Conservation (phyloP, 1,140 invertebrate species). For the Heliothis subflexa region DNA sequence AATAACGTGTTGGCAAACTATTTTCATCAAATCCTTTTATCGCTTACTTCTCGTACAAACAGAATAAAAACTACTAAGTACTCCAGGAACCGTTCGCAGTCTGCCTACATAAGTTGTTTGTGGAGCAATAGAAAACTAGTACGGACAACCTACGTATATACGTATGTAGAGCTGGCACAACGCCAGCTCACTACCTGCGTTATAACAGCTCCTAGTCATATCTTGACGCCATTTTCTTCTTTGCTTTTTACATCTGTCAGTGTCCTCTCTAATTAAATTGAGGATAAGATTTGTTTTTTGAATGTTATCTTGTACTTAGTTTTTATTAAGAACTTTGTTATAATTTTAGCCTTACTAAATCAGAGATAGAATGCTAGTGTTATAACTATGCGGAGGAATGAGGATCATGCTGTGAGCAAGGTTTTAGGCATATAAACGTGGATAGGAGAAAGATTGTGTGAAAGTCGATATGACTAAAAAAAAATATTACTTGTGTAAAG, state of each 20-base stretch:
- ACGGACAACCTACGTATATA: neutral
- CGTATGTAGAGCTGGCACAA: neutral
- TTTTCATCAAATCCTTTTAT: constrained; percentile 1
- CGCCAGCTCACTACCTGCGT: constrained; percentile 23
- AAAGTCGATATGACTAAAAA: too few species aligned
- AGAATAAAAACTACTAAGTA: constrained; percentile 13
- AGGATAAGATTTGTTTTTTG: neutral
- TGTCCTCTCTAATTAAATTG: neutral
- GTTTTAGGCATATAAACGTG: too few species aligned
- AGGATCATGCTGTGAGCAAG: too few species aligned
- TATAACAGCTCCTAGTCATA: constrained; percentile 19
- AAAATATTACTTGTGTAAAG: too few species aligned
- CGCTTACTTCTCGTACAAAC: neutral
- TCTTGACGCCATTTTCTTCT: constrained; percentile 24
- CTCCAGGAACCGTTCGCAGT: constrained; percentile 2
- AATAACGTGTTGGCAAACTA: neutral
- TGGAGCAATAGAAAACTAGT: constrained; percentile 15
- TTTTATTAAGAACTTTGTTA: neutral
- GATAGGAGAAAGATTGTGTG: too few species aligned
- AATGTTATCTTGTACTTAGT: neutral
- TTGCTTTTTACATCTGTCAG: neutral
- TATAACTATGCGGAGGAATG: too few species aligned
- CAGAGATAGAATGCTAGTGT: too few species aligned
- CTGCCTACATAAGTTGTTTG: constrained; percentile 9
- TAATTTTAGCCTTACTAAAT: too few species aligned